phyloP scores from a whole-genome alignment of 2,797 vertebrate species.

The Pteronotus mesoamericanus region DNA sequence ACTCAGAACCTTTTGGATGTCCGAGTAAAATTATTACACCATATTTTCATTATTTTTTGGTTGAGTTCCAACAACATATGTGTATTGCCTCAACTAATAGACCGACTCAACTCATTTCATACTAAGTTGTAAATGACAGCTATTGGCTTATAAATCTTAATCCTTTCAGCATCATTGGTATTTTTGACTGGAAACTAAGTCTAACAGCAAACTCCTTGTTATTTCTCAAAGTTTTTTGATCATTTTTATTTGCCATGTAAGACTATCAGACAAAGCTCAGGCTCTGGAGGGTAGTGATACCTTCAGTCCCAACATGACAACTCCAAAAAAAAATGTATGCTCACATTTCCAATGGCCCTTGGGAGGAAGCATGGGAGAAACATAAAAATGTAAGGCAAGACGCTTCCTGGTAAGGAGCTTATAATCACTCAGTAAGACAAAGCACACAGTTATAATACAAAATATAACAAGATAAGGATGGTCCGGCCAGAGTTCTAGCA shows the following conservation, averaged over 20 bases:
- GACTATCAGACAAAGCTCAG: accelerated
- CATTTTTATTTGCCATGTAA: neutral
- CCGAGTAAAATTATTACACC: neutral
- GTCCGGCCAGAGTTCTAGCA: neutral
- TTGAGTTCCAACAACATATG: neutral
- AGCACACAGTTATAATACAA: neutral
- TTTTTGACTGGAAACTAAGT: neutral
- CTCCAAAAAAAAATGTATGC: neutral
- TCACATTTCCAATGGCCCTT: neutral
- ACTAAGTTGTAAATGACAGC: neutral
- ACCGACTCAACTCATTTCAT: neutral
- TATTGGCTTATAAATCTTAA: neutral
- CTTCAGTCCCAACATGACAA: neutral
- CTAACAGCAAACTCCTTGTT: neutral
- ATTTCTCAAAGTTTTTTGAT: neutral
- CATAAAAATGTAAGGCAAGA: neutral
- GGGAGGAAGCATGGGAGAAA: no score
- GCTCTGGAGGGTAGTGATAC: neutral
- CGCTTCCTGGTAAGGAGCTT: neutral
- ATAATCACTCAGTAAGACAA: neutral
- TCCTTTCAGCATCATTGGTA: neutral
- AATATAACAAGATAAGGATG: neutral
- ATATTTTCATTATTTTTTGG: neutral
- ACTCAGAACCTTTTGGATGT: neutral
- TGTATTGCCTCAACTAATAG: neutral